Base-by-base conservation (phyloP, 2,888 invertebrate genomes). In the Chironomus riparius region DNA sequence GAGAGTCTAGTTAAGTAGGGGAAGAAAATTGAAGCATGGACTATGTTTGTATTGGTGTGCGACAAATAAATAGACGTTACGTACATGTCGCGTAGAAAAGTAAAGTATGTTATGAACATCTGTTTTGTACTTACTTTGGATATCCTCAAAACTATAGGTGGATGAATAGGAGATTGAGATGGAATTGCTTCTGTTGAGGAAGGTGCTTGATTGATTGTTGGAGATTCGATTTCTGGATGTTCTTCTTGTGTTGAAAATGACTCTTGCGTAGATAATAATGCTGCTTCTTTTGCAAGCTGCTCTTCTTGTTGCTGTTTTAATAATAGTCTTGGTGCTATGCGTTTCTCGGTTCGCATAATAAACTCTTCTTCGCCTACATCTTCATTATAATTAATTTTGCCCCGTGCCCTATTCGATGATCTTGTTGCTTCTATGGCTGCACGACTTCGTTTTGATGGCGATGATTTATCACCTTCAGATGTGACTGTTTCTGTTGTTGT, bases 121-220 rank as follows among this genome's bases (percentile, higher is more conserved):
- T 56, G n/a, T 18, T 56, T 71, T 56, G 6, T 47, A 47, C 72
- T 81, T 79, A 84, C 91, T 85, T 94, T 92, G 79, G 93, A 94
- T 87, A 95, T 95, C 85, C 94, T 88, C 78, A 95, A 85, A 76
- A 94, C 94, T 81, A 95, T 95, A 24, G 94, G 94, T 68, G 94
- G 93, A 82, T 92, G 90, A 79, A 47, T 28, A 24, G 72, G 62
- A 2, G 28, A 61, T 28, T 13, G 18, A 21, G 47, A 15, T 47
- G 74, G 68, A 68, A 47, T 18, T 47, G 65, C 86, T 86, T 47
- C 83, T 79, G 76, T 86, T 86, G 81, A 85, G 86, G 80, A 85
- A 86, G 61, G 85, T 85, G 85, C 86, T 56, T 65, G 65, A 10
- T 13, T 6, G 13, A 65, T 12, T 0, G 13, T 21, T 21, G 24